These are phyloP conservation scores for Phaenicophaeus curvirostris DNA, from an alignment of 2,797 vertebrate genomes.

Conservation along the genomic window DNA sequence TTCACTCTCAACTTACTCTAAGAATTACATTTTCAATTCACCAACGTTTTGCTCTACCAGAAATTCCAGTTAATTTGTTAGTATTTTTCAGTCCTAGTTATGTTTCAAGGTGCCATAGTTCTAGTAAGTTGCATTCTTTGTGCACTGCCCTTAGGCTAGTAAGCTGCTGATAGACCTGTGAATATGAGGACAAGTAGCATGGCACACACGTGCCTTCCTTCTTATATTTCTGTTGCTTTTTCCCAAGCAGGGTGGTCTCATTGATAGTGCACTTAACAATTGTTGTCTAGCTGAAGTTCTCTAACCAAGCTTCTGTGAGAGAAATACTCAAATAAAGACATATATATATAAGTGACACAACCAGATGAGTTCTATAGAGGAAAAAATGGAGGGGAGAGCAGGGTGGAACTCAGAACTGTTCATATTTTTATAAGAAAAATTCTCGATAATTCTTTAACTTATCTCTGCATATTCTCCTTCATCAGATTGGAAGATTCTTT, in stretches of 20 bases:
- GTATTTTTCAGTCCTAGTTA: not conserved
- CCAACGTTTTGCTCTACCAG: not conserved
- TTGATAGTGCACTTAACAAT: not conserved
- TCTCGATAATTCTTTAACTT: not conserved
- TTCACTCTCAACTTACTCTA: not conserved
- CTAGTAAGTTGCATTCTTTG: not conserved
- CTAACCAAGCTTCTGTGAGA: not conserved
- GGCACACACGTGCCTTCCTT: not conserved
- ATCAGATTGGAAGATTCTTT: slow-evolving; percentile 95
- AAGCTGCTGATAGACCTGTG: not conserved
- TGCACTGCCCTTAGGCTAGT: not conserved
- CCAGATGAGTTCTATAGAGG: not conserved
- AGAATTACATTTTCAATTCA: not conserved
- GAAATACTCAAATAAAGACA: not conserved
- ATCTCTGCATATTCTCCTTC: not conserved
- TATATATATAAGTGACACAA: not conserved
- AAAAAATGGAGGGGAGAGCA: not conserved
- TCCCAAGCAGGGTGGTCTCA: not conserved
- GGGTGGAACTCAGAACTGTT: not conserved
- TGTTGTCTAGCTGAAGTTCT: not conserved
- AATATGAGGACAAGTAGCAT: not conserved
- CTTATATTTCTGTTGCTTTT: not conserved
- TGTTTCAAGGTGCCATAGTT: not conserved
- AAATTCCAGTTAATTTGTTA: not conserved
- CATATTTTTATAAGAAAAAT: not conserved